Percentiles rank a stretch among this genome's conserved stretches.
These are phyloP conservation scores for Hassar affinis DNA, from an alignment of 2,113 vertebrate genomes.

Conservation along the genomic window DNA sequence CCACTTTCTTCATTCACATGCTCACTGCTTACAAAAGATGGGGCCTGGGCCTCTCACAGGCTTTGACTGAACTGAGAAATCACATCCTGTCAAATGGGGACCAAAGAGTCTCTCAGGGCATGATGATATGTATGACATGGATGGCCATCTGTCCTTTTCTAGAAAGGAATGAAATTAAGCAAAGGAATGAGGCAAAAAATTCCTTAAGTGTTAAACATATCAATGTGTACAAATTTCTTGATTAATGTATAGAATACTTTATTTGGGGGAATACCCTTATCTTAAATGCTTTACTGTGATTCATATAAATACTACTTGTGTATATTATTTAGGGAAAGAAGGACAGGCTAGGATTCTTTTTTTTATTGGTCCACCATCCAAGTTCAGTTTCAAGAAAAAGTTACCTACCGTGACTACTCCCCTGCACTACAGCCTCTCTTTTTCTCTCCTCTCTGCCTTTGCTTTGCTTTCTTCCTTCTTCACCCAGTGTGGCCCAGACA, in stretches of 20 bases:
- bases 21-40: conserved; percentile 54
- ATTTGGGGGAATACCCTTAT: neutral
- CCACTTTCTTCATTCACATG: conserved; percentile 53
- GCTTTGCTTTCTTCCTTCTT: conserved; percentile 39
- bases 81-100: conserved; percentile 61
- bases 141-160: conserved; percentile 54
- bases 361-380: conserved; percentile 34
- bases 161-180: conserved; percentile 1
- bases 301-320: neutral
- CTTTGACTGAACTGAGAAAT: conserved; percentile 60
- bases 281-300: neutral
- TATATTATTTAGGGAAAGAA: neutral
- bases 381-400: conserved; percentile 48
- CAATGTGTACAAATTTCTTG: neutral
- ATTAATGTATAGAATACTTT: neutral
- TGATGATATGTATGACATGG: conserved; percentile 47
- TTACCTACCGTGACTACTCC: neutral
- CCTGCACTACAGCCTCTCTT: neutral
- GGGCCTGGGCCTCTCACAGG: conserved; percentile 42
- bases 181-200: conserved; percentile 16
- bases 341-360: neutral
- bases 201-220: conserved; percentile 2
- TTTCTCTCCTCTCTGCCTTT: conserved; percentile 10
- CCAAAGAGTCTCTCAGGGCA: conserved; percentile 45
- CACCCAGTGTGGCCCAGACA: conserved; percentile 59